Percentiles rank a stretch among this genome's conserved stretches.
Conservation (phyloP, 2,113 vertebrate genomes). For the Pyrgilauda ruficollis region DNA sequence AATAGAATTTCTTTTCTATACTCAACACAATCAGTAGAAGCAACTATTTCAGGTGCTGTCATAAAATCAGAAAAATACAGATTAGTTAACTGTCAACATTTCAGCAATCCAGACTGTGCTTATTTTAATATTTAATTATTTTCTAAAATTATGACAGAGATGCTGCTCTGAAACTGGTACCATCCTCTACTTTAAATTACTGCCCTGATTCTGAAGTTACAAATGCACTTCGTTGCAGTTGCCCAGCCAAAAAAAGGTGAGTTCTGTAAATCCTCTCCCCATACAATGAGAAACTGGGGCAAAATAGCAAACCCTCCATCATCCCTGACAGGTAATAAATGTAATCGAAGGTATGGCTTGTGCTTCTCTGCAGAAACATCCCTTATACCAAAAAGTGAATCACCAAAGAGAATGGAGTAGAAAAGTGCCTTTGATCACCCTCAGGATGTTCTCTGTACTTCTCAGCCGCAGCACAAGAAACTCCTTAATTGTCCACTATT, state of each 20-base stretch:
- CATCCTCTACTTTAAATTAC: background rate
- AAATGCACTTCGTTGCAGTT: background rate
- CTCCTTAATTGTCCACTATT: background rate
- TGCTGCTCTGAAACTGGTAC: background rate
- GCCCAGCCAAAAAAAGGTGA: background rate
- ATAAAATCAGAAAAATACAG: background rate
- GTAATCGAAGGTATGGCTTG: background rate
- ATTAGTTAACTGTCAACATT: background rate
- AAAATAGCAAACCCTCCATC: background rate
- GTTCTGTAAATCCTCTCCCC: background rate
- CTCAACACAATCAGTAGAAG: background rate
- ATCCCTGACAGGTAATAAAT: background rate
- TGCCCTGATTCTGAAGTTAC: background rate
- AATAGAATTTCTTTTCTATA: background rate
- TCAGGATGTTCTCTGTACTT: background rate
- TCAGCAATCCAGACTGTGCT: background rate
- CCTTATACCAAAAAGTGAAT: background rate
- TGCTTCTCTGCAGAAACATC: background rate
- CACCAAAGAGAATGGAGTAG: background rate
- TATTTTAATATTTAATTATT: conserved; percentile 33
- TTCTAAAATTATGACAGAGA: background rate
- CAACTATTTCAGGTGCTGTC: background rate
- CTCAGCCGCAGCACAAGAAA: background rate
- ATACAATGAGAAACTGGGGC: background rate
- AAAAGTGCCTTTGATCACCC: background rate